These are phyloP conservation scores for Panthera leo DNA, from an alignment of 2,113 vertebrate genomes.

Conservation along the genomic window DNA sequence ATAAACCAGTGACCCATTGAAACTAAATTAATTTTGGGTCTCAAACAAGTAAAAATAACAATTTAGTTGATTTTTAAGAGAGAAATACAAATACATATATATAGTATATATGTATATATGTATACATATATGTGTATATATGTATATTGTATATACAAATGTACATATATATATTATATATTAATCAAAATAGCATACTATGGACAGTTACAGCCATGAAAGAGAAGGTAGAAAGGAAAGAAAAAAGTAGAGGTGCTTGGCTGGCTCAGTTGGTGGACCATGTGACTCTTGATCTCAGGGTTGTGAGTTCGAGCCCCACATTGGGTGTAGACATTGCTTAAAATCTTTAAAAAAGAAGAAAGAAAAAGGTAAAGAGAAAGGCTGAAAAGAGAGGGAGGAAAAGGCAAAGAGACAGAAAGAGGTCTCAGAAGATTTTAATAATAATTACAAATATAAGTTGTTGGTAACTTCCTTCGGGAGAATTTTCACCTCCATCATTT, in stretches of 20 bases:
- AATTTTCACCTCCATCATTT: not conserved
- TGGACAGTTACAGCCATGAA: not conserved
- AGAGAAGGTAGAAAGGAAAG: not conserved
- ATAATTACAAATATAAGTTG: not conserved
- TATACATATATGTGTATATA: not conserved
- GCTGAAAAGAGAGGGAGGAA: not conserved
- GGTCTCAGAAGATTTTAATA: not conserved
- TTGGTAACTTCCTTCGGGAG: not conserved
- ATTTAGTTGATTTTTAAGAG: constrained; percentile 24
- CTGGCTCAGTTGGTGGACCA: not conserved
- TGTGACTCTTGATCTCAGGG: not conserved
- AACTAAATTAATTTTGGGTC: constrained; percentile 37
- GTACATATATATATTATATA: not conserved
- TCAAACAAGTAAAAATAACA: constrained; percentile 28
- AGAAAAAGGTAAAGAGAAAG: not conserved
- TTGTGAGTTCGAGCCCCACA: not conserved
- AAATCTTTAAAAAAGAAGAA: not conserved
- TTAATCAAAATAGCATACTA: not conserved
- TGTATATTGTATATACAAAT: no score
- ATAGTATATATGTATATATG: not conserved
- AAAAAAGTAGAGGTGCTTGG: not conserved
- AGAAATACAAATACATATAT: not conserved
- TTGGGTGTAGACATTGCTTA: not conserved
- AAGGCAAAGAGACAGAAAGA: not conserved
- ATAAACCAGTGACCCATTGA: constrained; percentile 20